These are phyloP conservation scores for Colaptes auratus DNA, from an alignment of 2,113 vertebrate species.

Conservation along the genomic window DNA sequence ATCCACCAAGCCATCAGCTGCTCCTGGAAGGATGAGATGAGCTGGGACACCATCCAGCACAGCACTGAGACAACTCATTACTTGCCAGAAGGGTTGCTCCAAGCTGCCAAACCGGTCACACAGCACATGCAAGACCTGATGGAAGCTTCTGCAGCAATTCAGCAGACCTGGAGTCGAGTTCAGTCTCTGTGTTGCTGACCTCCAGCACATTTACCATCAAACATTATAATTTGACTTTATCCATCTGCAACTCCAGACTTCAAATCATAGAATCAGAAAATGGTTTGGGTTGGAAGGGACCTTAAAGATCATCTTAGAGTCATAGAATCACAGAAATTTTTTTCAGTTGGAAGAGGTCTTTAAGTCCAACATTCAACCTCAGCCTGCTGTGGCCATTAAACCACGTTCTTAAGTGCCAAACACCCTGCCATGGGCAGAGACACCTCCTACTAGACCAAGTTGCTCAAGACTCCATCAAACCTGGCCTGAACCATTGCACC, in stretches of 20 bases:
- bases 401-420: too few species aligned
- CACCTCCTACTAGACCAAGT: too few species aligned
- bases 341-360: too few species aligned
- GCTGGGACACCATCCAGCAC: background rate
- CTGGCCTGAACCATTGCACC: background rate
- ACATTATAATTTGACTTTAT: too few species aligned
- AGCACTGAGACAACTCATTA: background rate
- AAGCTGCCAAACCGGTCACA: background rate
- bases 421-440: too few species aligned
- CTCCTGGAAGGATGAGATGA: background rate
- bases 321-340: too few species aligned
- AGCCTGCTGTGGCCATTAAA: too few species aligned
- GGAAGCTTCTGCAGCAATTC: background rate
- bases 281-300: too few species aligned
- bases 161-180: background rate
- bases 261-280: too few species aligned
- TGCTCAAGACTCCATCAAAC: too few species aligned
- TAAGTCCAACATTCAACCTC: too few species aligned
- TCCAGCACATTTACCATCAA: fast-evolving
- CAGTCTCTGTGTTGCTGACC: background rate
- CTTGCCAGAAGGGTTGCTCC: fast-evolving
- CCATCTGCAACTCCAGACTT: background rate
- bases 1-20: background rate
- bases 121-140: fast-evolving
- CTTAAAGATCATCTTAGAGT: too few species aligned